phyloP scores from a whole-genome alignment of 2,888 invertebrate genomes.

The Beris chalybata region DNA sequence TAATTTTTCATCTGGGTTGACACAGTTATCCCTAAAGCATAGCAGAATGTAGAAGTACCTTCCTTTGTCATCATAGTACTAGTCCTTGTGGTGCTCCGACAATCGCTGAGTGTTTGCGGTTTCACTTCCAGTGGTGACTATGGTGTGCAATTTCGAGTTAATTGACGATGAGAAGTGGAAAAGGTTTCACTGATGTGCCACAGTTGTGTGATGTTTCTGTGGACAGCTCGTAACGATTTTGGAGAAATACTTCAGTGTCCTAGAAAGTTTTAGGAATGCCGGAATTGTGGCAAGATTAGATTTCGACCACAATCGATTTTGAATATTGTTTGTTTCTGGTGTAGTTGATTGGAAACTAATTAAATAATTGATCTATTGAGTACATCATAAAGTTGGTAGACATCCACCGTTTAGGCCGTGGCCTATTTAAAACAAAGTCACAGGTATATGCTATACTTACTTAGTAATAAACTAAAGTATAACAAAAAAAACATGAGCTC shows the following conservation, averaged over 20 bases:
- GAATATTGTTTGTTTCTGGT: no score
- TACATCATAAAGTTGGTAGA: no score
- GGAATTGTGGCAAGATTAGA: constrained; percentile 4
- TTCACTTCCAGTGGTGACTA: constrained; percentile 19
- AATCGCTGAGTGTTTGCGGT: constrained; percentile 19
- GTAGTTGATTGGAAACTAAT: no score
- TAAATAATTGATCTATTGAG: no score
- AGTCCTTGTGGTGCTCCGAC: neutral
- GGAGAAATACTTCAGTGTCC: neutral
- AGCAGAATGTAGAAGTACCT: neutral
- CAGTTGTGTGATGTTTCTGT: constrained; percentile 14
- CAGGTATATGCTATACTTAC: no score
- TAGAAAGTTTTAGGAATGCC: constrained; percentile 2
- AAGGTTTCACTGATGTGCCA: neutral
- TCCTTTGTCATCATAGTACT: neutral
- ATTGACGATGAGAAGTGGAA: constrained; percentile 23
- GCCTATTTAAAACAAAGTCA: no score
- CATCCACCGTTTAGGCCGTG: no score
- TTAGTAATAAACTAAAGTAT: no score
- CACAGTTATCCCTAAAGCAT: constrained; percentile 19
- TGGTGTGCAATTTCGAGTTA: constrained; percentile 22
- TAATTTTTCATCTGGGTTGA: constrained; percentile 29
- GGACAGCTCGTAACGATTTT: constrained; percentile 17
- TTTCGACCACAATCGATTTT: neutral
- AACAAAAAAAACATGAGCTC: no score